Percentiles rank a stretch among this genome's conserved stretches.
phyloP scores from a whole-genome alignment of 2,888 invertebrate species.

The Pseudoips prasinana region DNA sequence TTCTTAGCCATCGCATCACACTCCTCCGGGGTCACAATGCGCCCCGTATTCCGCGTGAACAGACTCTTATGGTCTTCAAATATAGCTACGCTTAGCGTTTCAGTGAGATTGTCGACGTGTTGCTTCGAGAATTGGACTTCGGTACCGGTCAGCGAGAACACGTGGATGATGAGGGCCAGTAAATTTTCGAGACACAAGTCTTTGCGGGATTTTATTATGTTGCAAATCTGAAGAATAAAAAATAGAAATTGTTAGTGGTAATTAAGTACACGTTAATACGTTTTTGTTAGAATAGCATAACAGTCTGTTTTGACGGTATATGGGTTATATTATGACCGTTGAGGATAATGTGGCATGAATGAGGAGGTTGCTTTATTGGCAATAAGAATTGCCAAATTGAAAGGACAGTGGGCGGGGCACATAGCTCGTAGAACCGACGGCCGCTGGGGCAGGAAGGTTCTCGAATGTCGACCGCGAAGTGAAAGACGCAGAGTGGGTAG shows the following conservation, averaged over 20 bases:
- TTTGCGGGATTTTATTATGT: constrained; percentile 79
- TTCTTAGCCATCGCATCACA: constrained; percentile 50
- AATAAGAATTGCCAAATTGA: too few species aligned
- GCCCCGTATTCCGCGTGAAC: constrained; percentile 30
- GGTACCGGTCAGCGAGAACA: constrained; percentile 83
- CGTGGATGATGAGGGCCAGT: constrained; percentile 80
- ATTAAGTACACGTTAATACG: too few species aligned
- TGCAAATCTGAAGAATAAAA: constrained; percentile 75
- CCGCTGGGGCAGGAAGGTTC: too few species aligned
- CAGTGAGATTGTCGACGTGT: constrained; percentile 74
- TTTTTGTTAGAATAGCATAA: too few species aligned
- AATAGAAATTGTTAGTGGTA: neutral
- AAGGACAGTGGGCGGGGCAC: too few species aligned
- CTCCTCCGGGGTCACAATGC: constrained; percentile 50
- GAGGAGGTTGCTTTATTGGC: too few species aligned
- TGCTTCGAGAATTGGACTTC: constrained; percentile 77
- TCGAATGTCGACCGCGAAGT: too few species aligned
- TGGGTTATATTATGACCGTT: too few species aligned
- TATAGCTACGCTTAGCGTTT: constrained; percentile 78
- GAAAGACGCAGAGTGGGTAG: too few species aligned
- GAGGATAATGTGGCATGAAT: too few species aligned
- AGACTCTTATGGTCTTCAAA: constrained; percentile 77
- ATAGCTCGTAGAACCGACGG: too few species aligned
- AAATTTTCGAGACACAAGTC: constrained; percentile 81
- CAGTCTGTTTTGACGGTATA: too few species aligned